A percentile compares a stretch with the other conserved stretches of the same genome.
phyloP scores from a whole-genome alignment of 2,888 invertebrate species.

The Kuschelorhynchus macadamiae region DNA sequence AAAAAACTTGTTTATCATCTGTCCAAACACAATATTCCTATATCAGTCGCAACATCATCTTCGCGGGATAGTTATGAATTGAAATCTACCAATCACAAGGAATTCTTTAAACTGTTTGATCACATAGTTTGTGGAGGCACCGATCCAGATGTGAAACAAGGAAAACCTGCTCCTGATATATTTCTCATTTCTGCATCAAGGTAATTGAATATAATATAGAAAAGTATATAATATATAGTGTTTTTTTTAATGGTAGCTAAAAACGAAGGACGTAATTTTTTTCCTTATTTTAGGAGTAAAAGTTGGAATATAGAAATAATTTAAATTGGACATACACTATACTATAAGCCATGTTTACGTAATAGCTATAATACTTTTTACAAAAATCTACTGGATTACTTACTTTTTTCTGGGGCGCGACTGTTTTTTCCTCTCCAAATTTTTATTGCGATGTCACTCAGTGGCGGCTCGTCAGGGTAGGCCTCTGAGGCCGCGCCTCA shows the following conservation, averaged over 20 bases:
- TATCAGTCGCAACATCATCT: constrained; percentile 91
- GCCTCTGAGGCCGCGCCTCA: too few relatives aligned
- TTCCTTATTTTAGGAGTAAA: too few relatives aligned
- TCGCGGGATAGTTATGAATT: constrained; percentile 79
- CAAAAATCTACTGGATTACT: too few relatives aligned
- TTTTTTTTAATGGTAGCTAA: too few relatives aligned
- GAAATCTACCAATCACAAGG: constrained; percentile 77
- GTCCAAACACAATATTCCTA: constrained; percentile 80
- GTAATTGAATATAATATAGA: constrained; percentile 23
- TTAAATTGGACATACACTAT: not conserved
- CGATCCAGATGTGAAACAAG: constrained; percentile 86
- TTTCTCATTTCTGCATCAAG: constrained; percentile 78
- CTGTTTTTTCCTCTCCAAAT: not conserved
- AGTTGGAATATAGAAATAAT: not conserved
- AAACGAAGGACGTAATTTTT: too few relatives aligned
- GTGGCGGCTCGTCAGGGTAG: too few relatives aligned
- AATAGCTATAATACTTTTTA: too few relatives aligned
- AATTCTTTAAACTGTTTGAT: constrained; percentile 78
- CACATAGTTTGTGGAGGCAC: constrained; percentile 87
- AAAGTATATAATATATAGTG: too few relatives aligned
- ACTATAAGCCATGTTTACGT: too few relatives aligned
- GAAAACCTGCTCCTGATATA: constrained; percentile 93
- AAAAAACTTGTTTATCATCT: constrained; percentile 84
- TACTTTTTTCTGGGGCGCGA: too few relatives aligned
- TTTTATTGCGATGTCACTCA: not conserved